These are phyloP conservation scores for Drosophila anceps DNA, from an alignment of 2,888 invertebrate genomes.

Conservation along the genomic window DNA sequence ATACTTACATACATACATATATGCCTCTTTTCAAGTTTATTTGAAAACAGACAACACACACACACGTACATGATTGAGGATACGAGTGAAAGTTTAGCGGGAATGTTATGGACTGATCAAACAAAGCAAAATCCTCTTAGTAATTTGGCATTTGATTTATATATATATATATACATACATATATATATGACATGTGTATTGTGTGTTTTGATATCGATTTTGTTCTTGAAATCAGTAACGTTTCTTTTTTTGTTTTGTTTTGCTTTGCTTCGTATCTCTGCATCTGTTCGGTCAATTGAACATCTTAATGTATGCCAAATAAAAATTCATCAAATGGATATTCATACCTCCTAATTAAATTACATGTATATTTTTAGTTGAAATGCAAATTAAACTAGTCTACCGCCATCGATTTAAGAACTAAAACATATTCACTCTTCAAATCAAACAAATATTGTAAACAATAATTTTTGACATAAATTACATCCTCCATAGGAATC, in stretches of 20 bases:
- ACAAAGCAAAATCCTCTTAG: constrained; percentile 45
- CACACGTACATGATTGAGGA: constrained; percentile 14
- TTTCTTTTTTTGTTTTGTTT: neutral
- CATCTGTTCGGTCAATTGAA: constrained; percentile 30
- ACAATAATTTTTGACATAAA: constrained; percentile 41
- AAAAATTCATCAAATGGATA: constrained; percentile 56
- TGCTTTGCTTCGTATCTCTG: constrained; percentile 33
- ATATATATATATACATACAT: constrained; percentile 46
- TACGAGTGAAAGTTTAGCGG: constrained; percentile 43
- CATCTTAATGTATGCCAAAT: constrained; percentile 64
- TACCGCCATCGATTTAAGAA: constrained; percentile 51
- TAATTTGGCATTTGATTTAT: constrained; percentile 68
- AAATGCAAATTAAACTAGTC: constrained; percentile 51
- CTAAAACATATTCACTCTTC: constrained; percentile 40
- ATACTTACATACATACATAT: constrained; percentile 18
- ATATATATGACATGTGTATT: constrained; percentile 34
- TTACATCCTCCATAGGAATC: constrained; percentile 34
- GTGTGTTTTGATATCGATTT: constrained; percentile 60
- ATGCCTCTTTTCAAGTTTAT: constrained; percentile 28
- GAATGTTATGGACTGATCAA: constrained; percentile 71
- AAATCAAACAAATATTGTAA: constrained; percentile 28
- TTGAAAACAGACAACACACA: constrained; percentile 17
- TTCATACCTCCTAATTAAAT: constrained; percentile 43
- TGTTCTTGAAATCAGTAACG: constrained; percentile 61
- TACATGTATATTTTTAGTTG: constrained; percentile 65